A percentile compares a stretch with the other conserved stretches of the same genome.
These are phyloP conservation scores for Mythimna loreyi DNA, from an alignment of 2,888 invertebrate species.

Conservation along the genomic window DNA sequence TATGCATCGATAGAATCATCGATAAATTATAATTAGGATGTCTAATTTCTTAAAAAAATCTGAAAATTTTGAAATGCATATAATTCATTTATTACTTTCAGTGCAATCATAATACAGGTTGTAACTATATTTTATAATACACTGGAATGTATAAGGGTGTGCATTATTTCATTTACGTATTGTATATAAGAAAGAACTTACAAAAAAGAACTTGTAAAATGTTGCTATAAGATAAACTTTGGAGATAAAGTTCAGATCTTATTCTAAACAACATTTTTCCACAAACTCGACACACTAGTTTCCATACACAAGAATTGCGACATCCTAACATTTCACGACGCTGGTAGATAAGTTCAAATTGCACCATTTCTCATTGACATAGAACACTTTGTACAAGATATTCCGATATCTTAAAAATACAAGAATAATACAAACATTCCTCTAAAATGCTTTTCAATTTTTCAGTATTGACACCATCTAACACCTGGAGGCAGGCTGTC, in stretches of 20 bases:
- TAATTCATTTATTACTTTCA: too few relatives aligned
- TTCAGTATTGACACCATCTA: conserved; percentile 60
- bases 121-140: too few relatives aligned
- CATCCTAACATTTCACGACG: conserved; percentile 26
- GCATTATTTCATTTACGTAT: too few relatives aligned
- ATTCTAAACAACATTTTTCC: conserved; percentile 20
- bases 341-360: conserved; percentile 34
- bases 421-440: conserved; percentile 29
- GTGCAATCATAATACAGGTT: too few relatives aligned
- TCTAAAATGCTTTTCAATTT: conserved; percentile 48
- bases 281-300: conserved; percentile 7
- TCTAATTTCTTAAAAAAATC: too few relatives aligned
- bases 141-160: too few relatives aligned
- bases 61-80: too few relatives aligned
- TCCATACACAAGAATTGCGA: conserved; percentile 3
- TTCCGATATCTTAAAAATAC: conserved; percentile 2
- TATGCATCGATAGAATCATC: too few relatives aligned
- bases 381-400: conserved; percentile 13
- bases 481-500: conserved; percentile 61
- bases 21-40: too few relatives aligned
- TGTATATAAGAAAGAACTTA: background rate
- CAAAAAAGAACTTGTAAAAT: too few relatives aligned
- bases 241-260: too few relatives aligned
- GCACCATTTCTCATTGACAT: conserved; percentile 37
- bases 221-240: too few relatives aligned